phyloP scores from a whole-genome alignment of 2,797 vertebrate species.

The Ficedula albicollis region DNA sequence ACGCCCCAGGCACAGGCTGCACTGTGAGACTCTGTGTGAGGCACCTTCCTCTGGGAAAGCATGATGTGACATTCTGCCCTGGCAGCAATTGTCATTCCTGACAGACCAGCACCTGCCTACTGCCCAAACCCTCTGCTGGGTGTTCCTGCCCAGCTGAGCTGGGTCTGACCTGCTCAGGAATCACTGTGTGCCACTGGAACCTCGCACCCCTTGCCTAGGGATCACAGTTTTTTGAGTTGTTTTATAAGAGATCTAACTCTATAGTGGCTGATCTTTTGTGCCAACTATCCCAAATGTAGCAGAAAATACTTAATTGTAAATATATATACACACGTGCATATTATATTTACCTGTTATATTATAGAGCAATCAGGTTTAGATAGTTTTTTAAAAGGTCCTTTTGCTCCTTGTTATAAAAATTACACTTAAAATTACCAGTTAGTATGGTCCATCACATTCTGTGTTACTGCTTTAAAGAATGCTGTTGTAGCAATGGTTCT shows the following conservation, averaged over 20 bases:
- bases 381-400: neutral
- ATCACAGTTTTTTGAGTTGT: neutral
- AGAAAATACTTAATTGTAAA: neutral
- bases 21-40: neutral
- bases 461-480: neutral
- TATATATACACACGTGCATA: fast-evolving
- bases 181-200: neutral
- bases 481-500: neutral
- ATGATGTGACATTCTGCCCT: neutral
- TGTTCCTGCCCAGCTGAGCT: neutral
- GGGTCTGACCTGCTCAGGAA: neutral
- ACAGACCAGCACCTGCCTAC: no score
- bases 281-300: neutral
- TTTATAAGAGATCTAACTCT: neutral
- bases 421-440: neutral
- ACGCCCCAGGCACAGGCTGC: neutral
- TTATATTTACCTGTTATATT: neutral
- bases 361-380: neutral
- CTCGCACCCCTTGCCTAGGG: neutral
- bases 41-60: neutral
- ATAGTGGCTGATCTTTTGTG: neutral
- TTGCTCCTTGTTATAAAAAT: neutral
- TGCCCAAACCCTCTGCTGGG: neutral
- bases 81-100: neutral
- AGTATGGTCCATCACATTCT: neutral